These are phyloP conservation scores for Forpus xanthops DNA, from an alignment of 2,797 vertebrate species.

Conservation along the genomic window DNA sequence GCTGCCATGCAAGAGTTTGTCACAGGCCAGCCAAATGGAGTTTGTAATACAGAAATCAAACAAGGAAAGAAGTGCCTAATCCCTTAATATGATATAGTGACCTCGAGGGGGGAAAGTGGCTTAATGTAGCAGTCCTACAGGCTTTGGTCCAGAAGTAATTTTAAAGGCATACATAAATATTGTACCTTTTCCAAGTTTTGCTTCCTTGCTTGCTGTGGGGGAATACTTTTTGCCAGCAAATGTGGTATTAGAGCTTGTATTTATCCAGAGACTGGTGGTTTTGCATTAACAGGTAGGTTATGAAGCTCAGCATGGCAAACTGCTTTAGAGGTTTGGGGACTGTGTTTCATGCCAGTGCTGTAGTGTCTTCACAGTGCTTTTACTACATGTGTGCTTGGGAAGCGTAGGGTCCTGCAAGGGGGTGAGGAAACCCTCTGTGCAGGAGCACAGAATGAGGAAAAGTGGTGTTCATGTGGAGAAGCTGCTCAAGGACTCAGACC, in stretches of 20 bases:
- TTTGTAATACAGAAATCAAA: neutral
- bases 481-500: neutral
- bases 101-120: neutral
- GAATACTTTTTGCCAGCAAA: neutral
- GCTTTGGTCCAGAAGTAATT: neutral
- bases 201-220: neutral
- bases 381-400: neutral
- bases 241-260: neutral
- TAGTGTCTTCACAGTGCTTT: neutral
- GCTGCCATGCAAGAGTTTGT: neutral
- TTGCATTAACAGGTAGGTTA: neutral
- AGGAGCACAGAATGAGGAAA: neutral
- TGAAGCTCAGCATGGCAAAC: fast-evolving
- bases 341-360: fast-evolving
- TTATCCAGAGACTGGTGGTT: neutral
- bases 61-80: neutral
- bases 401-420: neutral
- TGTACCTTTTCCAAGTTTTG: neutral
- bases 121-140: neutral
- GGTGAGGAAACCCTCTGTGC: neutral
- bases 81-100: neutral
- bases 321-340: fast-evolving
- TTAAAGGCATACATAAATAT: neutral
- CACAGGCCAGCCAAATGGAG: fast-evolving
- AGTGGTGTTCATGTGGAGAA: fast-evolving